Percentiles rank a stretch among this genome's conserved stretches.
These are phyloP conservation scores for Leptinotarsa peninsularis DNA, from an alignment of 2,888 invertebrate species.

Conservation along the genomic window DNA sequence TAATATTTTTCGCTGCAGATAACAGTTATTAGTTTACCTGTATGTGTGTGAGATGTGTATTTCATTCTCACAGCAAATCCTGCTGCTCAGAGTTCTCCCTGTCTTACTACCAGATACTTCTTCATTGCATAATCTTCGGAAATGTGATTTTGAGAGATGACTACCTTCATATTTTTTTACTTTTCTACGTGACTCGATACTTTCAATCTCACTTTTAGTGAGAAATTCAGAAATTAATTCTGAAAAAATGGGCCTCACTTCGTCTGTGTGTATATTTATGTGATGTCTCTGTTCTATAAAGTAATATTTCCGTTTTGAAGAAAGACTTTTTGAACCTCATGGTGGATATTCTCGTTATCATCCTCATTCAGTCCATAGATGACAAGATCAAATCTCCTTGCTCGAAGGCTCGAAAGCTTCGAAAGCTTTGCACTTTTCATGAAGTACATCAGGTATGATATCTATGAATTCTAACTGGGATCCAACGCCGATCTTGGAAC, in stretches of 20 bases:
- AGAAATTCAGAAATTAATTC: neutral
- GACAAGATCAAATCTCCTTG: neutral
- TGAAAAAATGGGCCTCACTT: neutral
- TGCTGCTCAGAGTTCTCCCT: neutral
- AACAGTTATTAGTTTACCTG: neutral
- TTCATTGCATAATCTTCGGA: neutral
- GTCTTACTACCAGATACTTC: neutral
- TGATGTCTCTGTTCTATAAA: neutral
- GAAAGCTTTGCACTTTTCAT: neutral
- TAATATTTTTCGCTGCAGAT: neutral
- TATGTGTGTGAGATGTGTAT: neutral
- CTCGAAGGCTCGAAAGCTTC: neutral
- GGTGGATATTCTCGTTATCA: neutral
- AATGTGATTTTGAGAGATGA: neutral
- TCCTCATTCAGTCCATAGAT: neutral
- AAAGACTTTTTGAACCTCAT: neutral
- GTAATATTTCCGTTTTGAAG: neutral
- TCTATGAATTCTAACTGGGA: neutral
- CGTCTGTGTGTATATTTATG: neutral
- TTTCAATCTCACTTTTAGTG: neutral
- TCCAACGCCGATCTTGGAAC: neutral
- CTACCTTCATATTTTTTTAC: neutral
- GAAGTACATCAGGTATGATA: neutral
- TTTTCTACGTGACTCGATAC: neutral
- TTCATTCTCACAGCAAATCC: neutral